phyloP scores from a whole-genome alignment of 2,888 invertebrate species.

The Catocala nupta region DNA sequence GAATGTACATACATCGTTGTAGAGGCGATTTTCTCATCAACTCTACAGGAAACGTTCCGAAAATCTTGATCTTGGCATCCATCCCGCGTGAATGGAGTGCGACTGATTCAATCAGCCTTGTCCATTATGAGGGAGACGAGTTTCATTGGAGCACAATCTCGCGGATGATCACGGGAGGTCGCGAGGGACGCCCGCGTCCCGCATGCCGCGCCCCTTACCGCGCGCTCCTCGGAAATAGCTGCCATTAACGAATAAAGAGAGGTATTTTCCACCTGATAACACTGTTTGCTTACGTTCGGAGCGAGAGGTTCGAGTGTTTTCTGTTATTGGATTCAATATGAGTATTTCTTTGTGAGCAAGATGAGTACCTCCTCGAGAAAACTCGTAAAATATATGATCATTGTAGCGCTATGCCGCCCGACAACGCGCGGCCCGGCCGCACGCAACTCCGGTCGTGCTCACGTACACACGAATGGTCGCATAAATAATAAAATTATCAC shows the following conservation, averaged over 20 bases:
- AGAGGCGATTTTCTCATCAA: constrained; percentile 48
- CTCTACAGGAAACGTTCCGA: constrained; percentile 51
- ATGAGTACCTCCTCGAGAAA: constrained; percentile 36
- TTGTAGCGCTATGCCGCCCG: constrained; percentile 9
- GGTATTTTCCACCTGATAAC: constrained; percentile 74
- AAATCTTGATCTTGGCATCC: constrained; percentile 68
- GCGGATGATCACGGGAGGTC: constrained; percentile 62
- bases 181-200: constrained; percentile 32
- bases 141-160: constrained; percentile 68
- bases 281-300: constrained; percentile 62
- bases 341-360: constrained; percentile 38
- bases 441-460: constrained; percentile 7
- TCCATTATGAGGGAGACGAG: constrained; percentile 73
- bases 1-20: not conserved
- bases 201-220: constrained; percentile 18
- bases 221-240: constrained; percentile 62
- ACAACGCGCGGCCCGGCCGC: constrained; percentile 7
- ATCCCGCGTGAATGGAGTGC: constrained; percentile 71
- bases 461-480: constrained; percentile 30
- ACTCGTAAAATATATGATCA: constrained; percentile 37
- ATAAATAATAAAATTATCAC: constrained; percentile 42
- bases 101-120: constrained; percentile 74
- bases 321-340: constrained; percentile 61
- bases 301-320: constrained; percentile 52
- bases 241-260: constrained; percentile 74